Evolutionary conservation across 2,113 vertebrate species (phyloP).

Genomic region (Nycticebus coucang): DNA sequence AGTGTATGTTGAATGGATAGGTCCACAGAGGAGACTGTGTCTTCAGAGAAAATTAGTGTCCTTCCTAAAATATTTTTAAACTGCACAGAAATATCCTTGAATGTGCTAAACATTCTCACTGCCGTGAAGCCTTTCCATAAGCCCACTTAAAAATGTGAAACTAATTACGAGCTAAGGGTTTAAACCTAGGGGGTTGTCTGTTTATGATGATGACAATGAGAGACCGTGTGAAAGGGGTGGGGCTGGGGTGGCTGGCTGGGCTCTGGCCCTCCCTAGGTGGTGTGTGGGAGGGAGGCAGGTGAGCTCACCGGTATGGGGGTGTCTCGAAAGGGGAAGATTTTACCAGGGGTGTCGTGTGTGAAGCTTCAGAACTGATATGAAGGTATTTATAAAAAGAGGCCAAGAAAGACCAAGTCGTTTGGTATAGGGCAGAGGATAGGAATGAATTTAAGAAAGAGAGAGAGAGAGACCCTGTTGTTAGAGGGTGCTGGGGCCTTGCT

Average conservation of each 20-base stretch:
- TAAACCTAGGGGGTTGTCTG: not conserved
- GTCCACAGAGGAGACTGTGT: not conserved
- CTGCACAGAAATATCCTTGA: not conserved
- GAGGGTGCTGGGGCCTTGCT: not conserved
- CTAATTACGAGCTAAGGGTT: not conserved
- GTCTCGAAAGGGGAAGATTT: not conserved
- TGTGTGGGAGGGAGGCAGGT: not conserved
- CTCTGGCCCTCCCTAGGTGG: not conserved
- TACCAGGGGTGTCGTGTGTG: too few relatives aligned
- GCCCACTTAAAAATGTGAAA: not conserved
- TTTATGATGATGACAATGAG: not conserved
- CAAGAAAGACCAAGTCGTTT: not conserved
- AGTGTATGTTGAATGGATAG: not conserved
- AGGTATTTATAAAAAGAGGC: not conserved
- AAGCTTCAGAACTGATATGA: rapidly evolving
- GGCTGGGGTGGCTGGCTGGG: not conserved
- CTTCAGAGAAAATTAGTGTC: not conserved
- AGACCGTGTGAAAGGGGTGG: not conserved
- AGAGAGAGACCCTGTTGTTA: not conserved
- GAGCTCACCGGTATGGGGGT: not conserved
- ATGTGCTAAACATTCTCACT: not conserved
- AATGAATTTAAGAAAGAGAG: not conserved
- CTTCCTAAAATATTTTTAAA: not conserved
- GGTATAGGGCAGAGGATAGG: not conserved
- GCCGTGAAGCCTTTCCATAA: not conserved